Base-by-base conservation (phyloP, 2,888 invertebrate species). In the Lumbricus terrestris region DNA sequence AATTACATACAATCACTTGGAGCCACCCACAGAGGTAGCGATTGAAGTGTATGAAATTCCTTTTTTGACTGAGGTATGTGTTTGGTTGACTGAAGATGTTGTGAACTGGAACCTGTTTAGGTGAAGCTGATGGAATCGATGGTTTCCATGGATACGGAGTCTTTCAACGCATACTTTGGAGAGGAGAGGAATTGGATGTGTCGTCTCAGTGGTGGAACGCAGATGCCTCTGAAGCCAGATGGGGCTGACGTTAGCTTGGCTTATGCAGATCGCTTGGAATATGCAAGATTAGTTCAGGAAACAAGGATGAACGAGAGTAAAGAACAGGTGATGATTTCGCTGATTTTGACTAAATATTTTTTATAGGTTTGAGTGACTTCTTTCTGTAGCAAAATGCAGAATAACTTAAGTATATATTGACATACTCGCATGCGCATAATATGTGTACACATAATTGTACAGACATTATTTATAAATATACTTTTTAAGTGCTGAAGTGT, bases 241-340 rank as follows among this genome's bases (percentile, higher is more conserved):
- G 93, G 92, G 1, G 93, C 93, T 8, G 93, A 94, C 33, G 93
- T 93, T 89, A 91, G 92, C 0, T 92, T 95, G 47, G 92, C 91
- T 42, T 94, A 93, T 92, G 93, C 93, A 8, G 94, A 95, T 82
- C 91, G 94, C 85, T 91, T 92, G 38, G 93, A 94, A 47, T 95
- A 94, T 92, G 93, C 93, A 88, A 90, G 92, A 54, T 92, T 93
- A 90, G 94, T 94, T n/a, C 91, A 93, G 90, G 93, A 93, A 85
- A 91, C 93, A 29, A 91, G 94, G 85, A 93, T 95, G 94, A 88
- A 91, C 33, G 95, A 95, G 92, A 93, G 92, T 88, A 93, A 94
- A 90, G 92, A 94, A 91, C 95, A 95, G 93, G 94, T 95, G 91
- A 42, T 29, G 6, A 29, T 23, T 69, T 8, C 0, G 69, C 69